Conservation (phyloP, 2,797 vertebrate species). For the Clarias platycephalus region DNA sequence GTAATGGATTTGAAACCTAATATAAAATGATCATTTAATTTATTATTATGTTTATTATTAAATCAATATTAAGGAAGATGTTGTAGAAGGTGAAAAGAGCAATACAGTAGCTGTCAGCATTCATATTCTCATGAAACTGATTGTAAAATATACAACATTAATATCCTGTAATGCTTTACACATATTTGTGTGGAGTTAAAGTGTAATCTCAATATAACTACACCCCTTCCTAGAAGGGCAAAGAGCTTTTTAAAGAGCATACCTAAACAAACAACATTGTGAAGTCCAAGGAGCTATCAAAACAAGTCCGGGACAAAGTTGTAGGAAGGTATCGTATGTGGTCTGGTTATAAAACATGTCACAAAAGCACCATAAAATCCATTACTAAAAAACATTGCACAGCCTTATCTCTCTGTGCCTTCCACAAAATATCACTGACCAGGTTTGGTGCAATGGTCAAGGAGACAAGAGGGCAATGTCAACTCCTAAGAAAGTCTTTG, state of each 20-base stretch:
- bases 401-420: neutral
- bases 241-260: neutral
- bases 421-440: neutral
- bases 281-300: neutral
- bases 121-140: too few relatives aligned
- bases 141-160: too few relatives aligned
- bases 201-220: neutral
- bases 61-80: too few relatives aligned
- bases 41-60: too few relatives aligned
- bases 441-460: neutral
- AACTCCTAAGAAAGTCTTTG: neutral
- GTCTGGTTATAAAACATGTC: neutral
- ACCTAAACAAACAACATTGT: neutral
- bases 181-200: neutral
- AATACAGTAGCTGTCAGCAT: too few relatives aligned
- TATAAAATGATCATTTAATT: neutral
- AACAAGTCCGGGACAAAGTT: neutral
- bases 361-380: neutral
- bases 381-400: neutral
- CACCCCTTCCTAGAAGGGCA: too few relatives aligned
- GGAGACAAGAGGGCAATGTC: neutral
- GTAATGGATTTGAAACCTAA: neutral
- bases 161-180: neutral
- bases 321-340: neutral
- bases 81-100: too few relatives aligned